Percentiles rank a stretch among this genome's conserved stretches.
These are phyloP conservation scores for Nebria salina DNA, from an alignment of 2,888 invertebrate species.

Conservation along the genomic window DNA sequence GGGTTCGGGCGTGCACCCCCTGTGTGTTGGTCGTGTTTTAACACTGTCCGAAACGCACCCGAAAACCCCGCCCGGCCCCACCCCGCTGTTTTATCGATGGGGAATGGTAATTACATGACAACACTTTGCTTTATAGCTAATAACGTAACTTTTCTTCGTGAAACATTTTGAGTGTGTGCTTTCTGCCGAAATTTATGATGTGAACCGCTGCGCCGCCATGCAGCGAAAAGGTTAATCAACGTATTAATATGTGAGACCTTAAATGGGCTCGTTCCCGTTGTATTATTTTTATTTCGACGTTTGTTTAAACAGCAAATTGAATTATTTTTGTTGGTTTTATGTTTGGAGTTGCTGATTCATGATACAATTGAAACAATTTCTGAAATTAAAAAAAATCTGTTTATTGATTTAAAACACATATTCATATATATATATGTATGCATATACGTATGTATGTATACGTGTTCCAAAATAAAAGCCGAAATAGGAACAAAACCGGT, in stretches of 20 bases:
- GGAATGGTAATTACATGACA: constrained; percentile 62
- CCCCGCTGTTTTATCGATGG: constrained; percentile 60
- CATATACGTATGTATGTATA: too few relatives aligned
- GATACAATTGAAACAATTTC: too few relatives aligned
- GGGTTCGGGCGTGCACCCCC: constrained; percentile 22
- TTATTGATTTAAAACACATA: too few relatives aligned
- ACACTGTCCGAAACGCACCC: constrained; percentile 56
- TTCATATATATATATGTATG: too few relatives aligned
- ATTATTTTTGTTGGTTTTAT: constrained; percentile 30
- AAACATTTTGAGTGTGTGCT: not conserved
- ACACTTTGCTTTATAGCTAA: constrained; percentile 60
- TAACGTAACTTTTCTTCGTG: constrained; percentile 32
- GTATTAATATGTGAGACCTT: constrained; percentile 43
- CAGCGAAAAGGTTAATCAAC: constrained; percentile 37
- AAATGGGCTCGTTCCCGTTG: constrained; percentile 33
- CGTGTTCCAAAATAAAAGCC: too few relatives aligned
- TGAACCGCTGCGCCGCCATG: constrained; percentile 6
- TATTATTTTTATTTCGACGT: constrained; percentile 2
- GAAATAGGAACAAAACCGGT: not conserved
- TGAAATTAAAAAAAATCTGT: too few relatives aligned
- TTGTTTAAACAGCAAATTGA: constrained; percentile 33
- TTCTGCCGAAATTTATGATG: constrained; percentile 34
- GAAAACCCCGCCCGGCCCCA: constrained; percentile 56
- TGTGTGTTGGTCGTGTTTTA: constrained; percentile 55
- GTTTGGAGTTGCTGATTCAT: not conserved